Conservation (phyloP, 2,888 invertebrate species). For the Ormyrus labotus region DNA sequence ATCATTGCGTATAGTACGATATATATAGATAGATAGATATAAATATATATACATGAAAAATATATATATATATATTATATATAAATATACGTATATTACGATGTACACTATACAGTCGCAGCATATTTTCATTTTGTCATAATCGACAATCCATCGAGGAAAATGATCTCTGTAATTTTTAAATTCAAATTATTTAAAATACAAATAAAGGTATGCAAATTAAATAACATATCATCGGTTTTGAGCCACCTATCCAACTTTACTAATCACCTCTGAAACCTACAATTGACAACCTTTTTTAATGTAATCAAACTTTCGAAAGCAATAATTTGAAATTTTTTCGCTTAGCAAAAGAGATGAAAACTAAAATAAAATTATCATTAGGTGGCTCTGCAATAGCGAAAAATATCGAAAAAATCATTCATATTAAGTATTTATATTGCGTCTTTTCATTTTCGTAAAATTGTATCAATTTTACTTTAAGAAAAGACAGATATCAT, state of each 20-base stretch:
- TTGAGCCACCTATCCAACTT: constrained; percentile 66
- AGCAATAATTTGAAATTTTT: not conserved
- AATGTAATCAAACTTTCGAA: not conserved
- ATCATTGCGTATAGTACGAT: constrained; percentile 53
- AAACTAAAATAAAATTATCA: constrained; percentile 33
- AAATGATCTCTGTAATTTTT: constrained; percentile 76
- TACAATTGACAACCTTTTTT: not conserved
- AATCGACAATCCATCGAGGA: constrained; percentile 70
- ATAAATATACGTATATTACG: constrained; percentile 53
- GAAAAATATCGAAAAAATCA: constrained; percentile 34
- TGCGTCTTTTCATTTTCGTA: constrained; percentile 38
- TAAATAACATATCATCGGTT: constrained; percentile 68
- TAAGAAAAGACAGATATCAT: constrained; percentile 22
- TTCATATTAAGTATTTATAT: constrained; percentile 38
- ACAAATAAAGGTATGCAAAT: constrained; percentile 64
- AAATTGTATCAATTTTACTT: constrained; percentile 56
- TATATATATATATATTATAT: constrained; percentile 50
- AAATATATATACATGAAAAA: constrained; percentile 40
- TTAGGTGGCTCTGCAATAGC: constrained; percentile 53
- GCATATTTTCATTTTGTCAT: constrained; percentile 70
- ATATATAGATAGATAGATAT: constrained; percentile 50
- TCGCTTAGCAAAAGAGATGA: not conserved
- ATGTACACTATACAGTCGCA: constrained; percentile 60
- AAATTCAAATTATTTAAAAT: constrained; percentile 73
- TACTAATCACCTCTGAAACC: constrained; percentile 13